These are phyloP conservation scores for Rhagologus leucostigma DNA, from an alignment of 2,113 vertebrate genomes.

Conservation along the genomic window DNA sequence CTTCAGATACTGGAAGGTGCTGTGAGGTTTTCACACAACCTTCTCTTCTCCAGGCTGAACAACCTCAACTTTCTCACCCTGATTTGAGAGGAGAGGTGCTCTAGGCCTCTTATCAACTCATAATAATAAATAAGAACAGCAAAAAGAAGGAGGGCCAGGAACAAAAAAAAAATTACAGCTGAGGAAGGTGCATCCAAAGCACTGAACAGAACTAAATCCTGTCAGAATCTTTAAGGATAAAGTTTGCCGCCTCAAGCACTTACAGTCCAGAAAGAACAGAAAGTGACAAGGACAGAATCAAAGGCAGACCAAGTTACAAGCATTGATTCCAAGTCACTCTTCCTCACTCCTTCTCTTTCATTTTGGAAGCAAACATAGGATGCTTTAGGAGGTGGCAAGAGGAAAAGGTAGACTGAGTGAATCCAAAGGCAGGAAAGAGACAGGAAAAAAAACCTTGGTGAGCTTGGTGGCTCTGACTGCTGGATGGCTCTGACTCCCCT, in stretches of 20 bases:
- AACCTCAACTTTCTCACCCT: background rate
- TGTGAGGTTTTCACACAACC: background rate
- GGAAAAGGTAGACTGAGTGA: background rate
- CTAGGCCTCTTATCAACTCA: background rate
- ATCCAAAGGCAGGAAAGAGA: background rate
- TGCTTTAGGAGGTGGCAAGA: background rate
- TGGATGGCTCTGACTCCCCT: background rate
- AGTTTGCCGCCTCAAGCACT: background rate
- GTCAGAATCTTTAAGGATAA: background rate
- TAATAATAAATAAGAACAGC: background rate
- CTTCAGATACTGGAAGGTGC: background rate
- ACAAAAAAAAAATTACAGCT: background rate
- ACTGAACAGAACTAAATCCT: background rate
- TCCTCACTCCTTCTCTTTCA: background rate
- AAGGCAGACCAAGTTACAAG: background rate
- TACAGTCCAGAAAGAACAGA: background rate
- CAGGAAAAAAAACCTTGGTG: background rate
- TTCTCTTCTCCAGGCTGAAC: background rate
- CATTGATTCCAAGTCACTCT: background rate
- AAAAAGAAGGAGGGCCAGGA: background rate
- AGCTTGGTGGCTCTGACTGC: background rate
- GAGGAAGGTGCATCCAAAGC: background rate
- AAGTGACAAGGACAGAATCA: background rate
- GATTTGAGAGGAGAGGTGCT: background rate
- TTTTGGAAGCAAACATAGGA: background rate